Evolutionary conservation across 1,140 invertebrate species (phyloP).

Genomic region (Bombus sibiricus): DNA sequence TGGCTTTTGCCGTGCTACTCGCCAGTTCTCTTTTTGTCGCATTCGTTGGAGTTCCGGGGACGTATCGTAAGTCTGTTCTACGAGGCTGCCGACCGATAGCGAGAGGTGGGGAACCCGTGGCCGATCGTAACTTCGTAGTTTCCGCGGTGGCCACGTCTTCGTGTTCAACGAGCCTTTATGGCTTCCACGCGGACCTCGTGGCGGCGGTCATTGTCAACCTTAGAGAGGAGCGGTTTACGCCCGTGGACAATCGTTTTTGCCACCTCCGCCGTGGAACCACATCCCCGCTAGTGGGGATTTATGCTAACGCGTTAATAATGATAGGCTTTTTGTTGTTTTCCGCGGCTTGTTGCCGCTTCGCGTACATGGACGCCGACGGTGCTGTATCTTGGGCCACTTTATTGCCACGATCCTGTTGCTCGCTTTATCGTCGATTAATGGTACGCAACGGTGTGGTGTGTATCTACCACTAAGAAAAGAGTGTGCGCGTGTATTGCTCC

Average conservation of each 20-base stretch:
- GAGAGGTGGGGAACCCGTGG: background rate
- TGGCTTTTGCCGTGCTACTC: constrained; percentile 42
- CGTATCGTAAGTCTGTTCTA: constrained; percentile 43
- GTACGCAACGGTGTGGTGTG: constrained; percentile 29
- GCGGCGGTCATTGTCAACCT: constrained; percentile 63
- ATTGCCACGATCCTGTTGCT: constrained; percentile 48
- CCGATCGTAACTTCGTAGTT: constrained; percentile 60
- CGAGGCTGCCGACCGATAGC: constrained; percentile 27
- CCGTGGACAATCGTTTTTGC: constrained; percentile 63
- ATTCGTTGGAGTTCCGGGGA: constrained; percentile 58
- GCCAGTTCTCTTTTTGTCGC: constrained; percentile 56
- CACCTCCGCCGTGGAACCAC: constrained; percentile 14
- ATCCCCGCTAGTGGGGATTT: constrained; percentile 44
- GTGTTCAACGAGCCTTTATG: constrained; percentile 67
- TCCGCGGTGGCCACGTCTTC: constrained; percentile 63
- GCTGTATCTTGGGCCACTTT: constrained; percentile 60
- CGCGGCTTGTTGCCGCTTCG: constrained; percentile 29
- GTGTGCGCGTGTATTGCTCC: constrained; percentile 21
- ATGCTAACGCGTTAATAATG: constrained; percentile 70
- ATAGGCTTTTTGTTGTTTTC: constrained; percentile 63
- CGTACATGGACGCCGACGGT: constrained; percentile 17
- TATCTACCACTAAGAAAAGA: constrained; percentile 11
- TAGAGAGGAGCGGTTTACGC: constrained; percentile 41
- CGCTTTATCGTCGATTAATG: constrained; percentile 69
- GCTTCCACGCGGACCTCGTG: constrained; percentile 26